These are phyloP conservation scores for Lottia gigantea DNA, from an alignment of 2,888 invertebrate genomes.

Conservation along the genomic window DNA sequence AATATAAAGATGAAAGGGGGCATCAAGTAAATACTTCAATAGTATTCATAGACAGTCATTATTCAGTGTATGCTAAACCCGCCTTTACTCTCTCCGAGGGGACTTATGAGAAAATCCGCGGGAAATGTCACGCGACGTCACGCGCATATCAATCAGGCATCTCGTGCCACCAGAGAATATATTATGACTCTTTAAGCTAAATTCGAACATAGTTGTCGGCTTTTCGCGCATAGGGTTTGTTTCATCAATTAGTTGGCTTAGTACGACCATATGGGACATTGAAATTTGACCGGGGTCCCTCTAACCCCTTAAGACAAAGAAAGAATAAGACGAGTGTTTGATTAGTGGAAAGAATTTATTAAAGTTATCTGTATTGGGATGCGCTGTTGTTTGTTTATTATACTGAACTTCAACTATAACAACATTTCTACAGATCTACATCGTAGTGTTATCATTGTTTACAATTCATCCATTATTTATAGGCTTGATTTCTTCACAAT, in stretches of 20 bases:
- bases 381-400: too few species aligned
- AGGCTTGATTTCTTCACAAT: too few species aligned
- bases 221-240: background rate
- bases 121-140: constrained; percentile 10
- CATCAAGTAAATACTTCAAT: background rate
- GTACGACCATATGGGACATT: constrained; percentile 2
- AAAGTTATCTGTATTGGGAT: too few species aligned
- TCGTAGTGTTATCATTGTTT: too few species aligned
- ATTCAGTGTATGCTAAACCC: constrained; percentile 6
- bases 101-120: constrained; percentile 6
- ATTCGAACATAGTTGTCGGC: constrained; percentile 10
- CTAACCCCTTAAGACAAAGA: background rate
- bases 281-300: background rate
- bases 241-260: constrained; percentile 5
- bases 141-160: constrained; percentile 10
- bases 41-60: background rate
- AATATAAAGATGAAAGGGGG: background rate
- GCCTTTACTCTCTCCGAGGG: constrained; percentile 4
- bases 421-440: too few species aligned
- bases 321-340: background rate
- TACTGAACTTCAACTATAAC: too few species aligned
- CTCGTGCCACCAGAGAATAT: constrained; percentile 11
- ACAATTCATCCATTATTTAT: too few species aligned
- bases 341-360: too few species aligned
- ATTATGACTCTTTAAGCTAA: constrained; percentile 10